phyloP scores from a whole-genome alignment of 2,797 vertebrate genomes.

The Galaxias olidus region DNA sequence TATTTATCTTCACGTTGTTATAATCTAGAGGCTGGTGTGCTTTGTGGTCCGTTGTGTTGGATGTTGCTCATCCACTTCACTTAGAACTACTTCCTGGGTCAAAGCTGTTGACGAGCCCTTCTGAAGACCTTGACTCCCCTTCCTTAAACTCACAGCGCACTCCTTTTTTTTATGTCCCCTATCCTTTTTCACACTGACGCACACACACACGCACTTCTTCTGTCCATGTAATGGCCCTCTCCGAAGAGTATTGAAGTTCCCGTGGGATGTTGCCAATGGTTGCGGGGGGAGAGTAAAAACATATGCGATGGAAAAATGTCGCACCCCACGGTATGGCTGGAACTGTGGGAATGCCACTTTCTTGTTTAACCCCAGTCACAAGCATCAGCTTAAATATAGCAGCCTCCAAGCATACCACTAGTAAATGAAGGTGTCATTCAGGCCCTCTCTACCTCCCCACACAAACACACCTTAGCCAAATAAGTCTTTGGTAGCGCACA shows the following conservation, averaged over 20 bases:
- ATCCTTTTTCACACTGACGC: background rate
- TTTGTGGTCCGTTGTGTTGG: too few species aligned
- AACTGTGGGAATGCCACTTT: conserved; percentile 57
- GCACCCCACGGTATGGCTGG: conserved; percentile 45
- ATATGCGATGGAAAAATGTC: conserved; percentile 55
- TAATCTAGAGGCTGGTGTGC: too few species aligned
- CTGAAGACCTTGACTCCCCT: background rate
- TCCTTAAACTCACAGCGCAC: conserved; percentile 17
- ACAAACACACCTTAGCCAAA: background rate
- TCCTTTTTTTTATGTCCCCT: background rate
- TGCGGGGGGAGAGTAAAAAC: conserved; percentile 27
- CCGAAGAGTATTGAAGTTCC: background rate
- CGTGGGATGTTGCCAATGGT: too few species aligned
- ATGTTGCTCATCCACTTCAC: conserved; percentile 2
- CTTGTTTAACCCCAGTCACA: conserved; percentile 58
- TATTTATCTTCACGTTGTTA: too few species aligned
- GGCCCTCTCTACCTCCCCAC: conserved; percentile 14
- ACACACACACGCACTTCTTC: background rate
- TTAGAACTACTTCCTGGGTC: conserved; percentile 20
- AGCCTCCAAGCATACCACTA: conserved; percentile 45
- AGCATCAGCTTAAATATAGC: conserved; percentile 67
- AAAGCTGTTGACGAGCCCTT: background rate
- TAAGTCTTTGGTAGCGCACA: background rate
- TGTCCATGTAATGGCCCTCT: conserved; percentile 29
- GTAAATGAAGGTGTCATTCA: conserved; percentile 66